Evolutionary conservation across 2,888 invertebrate species (phyloP).

Genomic region (Drosophila melanosoma): DNA sequence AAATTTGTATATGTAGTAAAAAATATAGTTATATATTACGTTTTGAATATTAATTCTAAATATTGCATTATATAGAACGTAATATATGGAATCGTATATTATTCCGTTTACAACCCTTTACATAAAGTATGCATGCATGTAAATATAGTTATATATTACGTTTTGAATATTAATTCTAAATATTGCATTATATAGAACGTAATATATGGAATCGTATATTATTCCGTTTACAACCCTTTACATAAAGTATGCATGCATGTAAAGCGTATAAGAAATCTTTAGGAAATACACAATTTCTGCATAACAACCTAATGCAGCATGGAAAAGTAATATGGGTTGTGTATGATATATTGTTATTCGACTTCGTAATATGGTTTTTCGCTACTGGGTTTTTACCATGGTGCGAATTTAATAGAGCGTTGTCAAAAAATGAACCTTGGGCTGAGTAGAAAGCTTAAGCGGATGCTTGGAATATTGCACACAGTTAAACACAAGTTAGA

Average conservation of each 20-base stretch:
- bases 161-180: no score
- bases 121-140: neutral
- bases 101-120: neutral
- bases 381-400: neutral
- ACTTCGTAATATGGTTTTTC: neutral
- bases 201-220: neutral
- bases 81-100: neutral
- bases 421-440: slow-evolving; percentile 27
- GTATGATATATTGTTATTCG: neutral
- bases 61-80: no score
- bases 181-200: no score
- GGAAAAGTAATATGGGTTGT: neutral
- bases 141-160: neutral
- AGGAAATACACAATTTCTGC: neutral
- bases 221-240: neutral
- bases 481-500: slow-evolving; percentile 34
- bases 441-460: slow-evolving; percentile 40
- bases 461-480: slow-evolving; percentile 39
- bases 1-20: neutral
- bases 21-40: no score
- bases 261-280: neutral
- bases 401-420: slow-evolving; percentile 39
- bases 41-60: no score
- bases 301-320: neutral
- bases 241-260: neutral